Base-by-base conservation (phyloP, 2,797 vertebrate species). In the Diglossa cyanea region DNA sequence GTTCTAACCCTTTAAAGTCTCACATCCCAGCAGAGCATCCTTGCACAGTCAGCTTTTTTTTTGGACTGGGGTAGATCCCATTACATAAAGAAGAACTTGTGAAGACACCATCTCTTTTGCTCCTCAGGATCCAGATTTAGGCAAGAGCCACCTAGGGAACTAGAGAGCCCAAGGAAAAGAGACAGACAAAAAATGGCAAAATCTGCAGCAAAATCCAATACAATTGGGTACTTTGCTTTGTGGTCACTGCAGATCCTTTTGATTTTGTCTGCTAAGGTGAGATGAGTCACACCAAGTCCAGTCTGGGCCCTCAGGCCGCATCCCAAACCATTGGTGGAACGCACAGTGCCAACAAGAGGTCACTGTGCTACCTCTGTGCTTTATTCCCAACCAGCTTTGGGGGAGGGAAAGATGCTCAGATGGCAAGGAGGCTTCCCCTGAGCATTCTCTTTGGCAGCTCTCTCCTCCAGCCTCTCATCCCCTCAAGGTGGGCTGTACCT, bases 401-500 rank as follows among this genome's bases (percentile, higher is more conserved):
- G 65, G n/a, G 10, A 70, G 21, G 23, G 6, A 60, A 55, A 50
- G 82, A 16, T 28, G 66, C 17, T 44, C 33, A 65, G 61, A 66
- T 25, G 24, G 35, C 47, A 66, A 31, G 54, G 39, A 51, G 48
- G 25, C 55, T 57, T 85, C 47, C 19, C 47, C 3, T 28, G 47
- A 74, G 48, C 1, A 3, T 11, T 60, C 30, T 26, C 37, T 71
- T 40, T 83, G n/a, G 19, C 74, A 86, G 37, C 40, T 77, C 39
- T 72, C 0, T 0, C 17, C 40, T 72, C 47, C 62, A 42, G 63
- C 45, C 58, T 71, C 58, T 63, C 45, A 71, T 8, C 15, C 65
- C 13, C 51, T 74, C 1, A 1, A 44, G 39, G 50, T 11, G 12
- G 23, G 40, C 17, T 18, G 4, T 96, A 99, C 99, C 98, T 98